Evolutionary conservation across 2,888 invertebrate species (phyloP), one percentile per base, ranked within the genome.

Genomic region (Drosophila macrospina): DNA sequence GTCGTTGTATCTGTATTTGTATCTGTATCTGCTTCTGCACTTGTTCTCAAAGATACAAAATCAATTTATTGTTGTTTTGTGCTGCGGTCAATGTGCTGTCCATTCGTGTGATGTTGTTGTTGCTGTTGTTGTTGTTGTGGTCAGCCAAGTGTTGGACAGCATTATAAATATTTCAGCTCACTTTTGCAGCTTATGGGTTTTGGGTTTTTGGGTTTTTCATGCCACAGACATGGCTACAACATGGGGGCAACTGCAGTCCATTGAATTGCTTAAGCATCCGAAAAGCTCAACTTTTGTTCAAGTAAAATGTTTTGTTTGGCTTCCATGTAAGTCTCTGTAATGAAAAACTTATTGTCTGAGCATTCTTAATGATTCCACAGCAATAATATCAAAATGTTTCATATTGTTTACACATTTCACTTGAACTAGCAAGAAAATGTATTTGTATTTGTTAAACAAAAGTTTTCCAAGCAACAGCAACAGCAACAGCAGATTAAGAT

Each of bases 141-240:
- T 73, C 83, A 85, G 71, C 82, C 82, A 78, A 87, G 82, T 82
- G 86, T 82, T 78, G 82, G 88, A 76, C 79, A 75, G 86, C 80
- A 78, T 85, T 83, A 85, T 81, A 87, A 87, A 85, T 87, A 83
- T 85, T 85, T 87, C 54, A 87, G 74, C 60, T 86, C 73, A 69
- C 65, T 64, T 75, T 69, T 73, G 78, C 87, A 80, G 87, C 81
- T 83, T 81, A 73, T 81, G 66, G 60, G 39, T 15, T 56, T 44
- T 41, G 61, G 48, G n/a, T n/a, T n/a, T n/a, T n/a, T n/a, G n/a
- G n/a, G n/a, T n/a, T 44, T 68, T 61, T 10, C 16, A 42, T 42
- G 44, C 20, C 55, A 15, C 24, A 6, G 10, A 2, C n/a, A n/a
- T 20, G 20, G 3, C 1, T 20, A 20, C 20, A 20, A 20, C 20